Conservation (phyloP, 2,888 invertebrate species). For the Harmothoe impar region DNA sequence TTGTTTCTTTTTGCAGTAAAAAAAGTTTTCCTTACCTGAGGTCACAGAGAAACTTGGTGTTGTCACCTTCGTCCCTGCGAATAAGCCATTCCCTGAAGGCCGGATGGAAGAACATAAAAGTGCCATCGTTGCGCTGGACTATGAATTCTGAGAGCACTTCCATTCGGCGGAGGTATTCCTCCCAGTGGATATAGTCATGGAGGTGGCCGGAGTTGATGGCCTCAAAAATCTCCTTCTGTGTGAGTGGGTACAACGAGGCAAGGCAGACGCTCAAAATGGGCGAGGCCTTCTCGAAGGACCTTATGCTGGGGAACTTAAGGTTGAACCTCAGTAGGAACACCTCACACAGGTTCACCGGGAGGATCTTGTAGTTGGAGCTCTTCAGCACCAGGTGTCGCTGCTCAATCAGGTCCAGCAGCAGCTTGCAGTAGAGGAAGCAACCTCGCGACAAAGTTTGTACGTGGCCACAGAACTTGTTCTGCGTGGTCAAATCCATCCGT, state of each 20-base stretch:
- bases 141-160: constrained; percentile 93
- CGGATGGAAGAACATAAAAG: constrained; percentile 98
- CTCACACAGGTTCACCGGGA: constrained; percentile 82
- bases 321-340: constrained; percentile 96
- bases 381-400: constrained; percentile 95
- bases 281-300: constrained; percentile 92
- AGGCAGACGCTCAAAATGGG: constrained; percentile 95
- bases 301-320: constrained; percentile 92
- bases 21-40: constrained; percentile 85
- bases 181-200: constrained; percentile 92
- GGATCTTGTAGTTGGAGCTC: constrained; percentile 93
- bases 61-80: constrained; percentile 88
- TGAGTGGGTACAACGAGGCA: constrained; percentile 94
- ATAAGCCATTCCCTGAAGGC: constrained; percentile 99
- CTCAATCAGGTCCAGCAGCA: constrained; percentile 95
- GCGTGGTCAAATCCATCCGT: constrained; percentile 76
- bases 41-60: constrained; percentile 96
- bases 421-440: constrained; percentile 95
- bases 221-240: constrained; percentile 94
- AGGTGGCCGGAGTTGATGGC: constrained; percentile 94
- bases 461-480: constrained; percentile 90
- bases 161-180: constrained; percentile 94
- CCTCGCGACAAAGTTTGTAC: constrained; percentile 91
- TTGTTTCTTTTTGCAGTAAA: background rate
- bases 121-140: constrained; percentile 94